phyloP scores from a whole-genome alignment of 2,888 invertebrate genomes.

The Folsomia manolachei region DNA sequence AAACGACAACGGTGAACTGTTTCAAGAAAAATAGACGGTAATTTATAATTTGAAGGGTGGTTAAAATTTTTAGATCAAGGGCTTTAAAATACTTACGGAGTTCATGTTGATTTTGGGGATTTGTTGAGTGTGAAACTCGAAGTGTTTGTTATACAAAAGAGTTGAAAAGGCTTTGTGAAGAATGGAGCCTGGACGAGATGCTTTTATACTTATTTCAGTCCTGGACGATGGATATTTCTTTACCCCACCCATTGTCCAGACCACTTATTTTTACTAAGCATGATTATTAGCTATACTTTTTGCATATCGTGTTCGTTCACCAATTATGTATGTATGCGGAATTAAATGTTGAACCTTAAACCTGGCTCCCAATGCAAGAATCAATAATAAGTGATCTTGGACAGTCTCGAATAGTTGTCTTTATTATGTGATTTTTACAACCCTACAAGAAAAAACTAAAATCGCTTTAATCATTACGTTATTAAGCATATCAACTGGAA shows the following conservation, averaged over 20 bases:
- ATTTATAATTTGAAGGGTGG: not conserved
- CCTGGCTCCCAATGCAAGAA: not conserved
- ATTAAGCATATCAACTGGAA: no score
- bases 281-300: not conserved
- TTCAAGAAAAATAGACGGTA: not conserved
- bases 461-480: no score
- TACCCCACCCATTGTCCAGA: slow-evolving; percentile 7
- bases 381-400: no score
- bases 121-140: slow-evolving; percentile 19
- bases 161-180: slow-evolving; percentile 22
- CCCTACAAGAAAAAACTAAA: no score
- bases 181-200: not conserved
- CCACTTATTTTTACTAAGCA: not conserved
- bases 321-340: not conserved
- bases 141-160: slow-evolving; percentile 13
- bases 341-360: not conserved
- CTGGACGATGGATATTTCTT: not conserved
- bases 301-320: not conserved
- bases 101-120: slow-evolving; percentile 27
- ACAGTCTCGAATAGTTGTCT: no score
- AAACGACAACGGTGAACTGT: slow-evolving; percentile 21
- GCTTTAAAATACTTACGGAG: slow-evolving; percentile 22
- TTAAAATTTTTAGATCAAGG: not conserved
- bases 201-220: slow-evolving; percentile 24
- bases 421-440: no score